These are phyloP conservation scores for Liposcelis brunnea DNA, from an alignment of 2,888 invertebrate species.

Conservation along the genomic window DNA sequence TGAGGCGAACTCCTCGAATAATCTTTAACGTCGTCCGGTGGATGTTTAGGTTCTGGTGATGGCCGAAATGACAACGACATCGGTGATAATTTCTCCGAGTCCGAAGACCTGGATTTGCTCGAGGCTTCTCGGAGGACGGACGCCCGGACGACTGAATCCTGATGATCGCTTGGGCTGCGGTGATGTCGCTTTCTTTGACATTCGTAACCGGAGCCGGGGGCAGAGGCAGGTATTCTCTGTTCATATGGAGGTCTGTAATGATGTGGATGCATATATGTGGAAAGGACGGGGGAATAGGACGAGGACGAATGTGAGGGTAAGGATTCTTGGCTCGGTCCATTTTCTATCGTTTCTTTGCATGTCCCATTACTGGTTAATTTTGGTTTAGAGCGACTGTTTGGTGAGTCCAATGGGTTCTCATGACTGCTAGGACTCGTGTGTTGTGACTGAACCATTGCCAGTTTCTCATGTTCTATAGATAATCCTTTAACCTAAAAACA, in stretches of 20 bases:
- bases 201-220: conserved; percentile 9
- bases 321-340: conserved; percentile 4
- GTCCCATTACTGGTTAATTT: conserved; percentile 18
- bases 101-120: neutral
- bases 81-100: neutral
- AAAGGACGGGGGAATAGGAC: conserved; percentile 31
- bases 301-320: conserved; percentile 19
- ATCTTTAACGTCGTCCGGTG: neutral
- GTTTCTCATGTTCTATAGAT: conserved; percentile 54
- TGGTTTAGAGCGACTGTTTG: conserved; percentile 18
- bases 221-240: conserved; percentile 25
- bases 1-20: no score
- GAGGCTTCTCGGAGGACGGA: conserved; percentile 10
- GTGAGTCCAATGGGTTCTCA: conserved; percentile 29
- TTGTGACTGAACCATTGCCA: conserved; percentile 37
- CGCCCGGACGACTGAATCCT: conserved; percentile 6
- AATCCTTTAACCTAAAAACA: conserved; percentile 51
- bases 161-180: conserved; percentile 1
- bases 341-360: conserved; percentile 20
- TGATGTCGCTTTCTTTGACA: conserved; percentile 8
- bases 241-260: conserved; percentile 27
- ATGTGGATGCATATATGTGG: conserved; percentile 30
- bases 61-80: conserved; percentile 20
- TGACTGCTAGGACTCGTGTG: conserved; percentile 19
- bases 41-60: conserved; percentile 18